Evolutionary conservation across 1,140 invertebrate species (phyloP).

Genomic region (Dinothrombium tinctorium): DNA sequence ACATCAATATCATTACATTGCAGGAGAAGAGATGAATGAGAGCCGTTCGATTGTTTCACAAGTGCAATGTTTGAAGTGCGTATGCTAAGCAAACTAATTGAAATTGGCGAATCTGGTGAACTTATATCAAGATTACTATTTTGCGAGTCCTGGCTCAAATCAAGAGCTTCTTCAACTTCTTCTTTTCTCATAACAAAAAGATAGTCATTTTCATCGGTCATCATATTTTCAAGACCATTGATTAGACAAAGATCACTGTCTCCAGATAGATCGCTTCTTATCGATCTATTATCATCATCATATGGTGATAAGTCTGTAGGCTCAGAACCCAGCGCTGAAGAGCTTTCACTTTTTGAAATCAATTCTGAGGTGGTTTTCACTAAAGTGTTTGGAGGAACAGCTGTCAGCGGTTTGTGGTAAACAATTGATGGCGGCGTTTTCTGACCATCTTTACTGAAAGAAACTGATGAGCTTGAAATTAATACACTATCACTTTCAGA

Average conservation of each 20-base stretch:
- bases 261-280: constrained; percentile 5
- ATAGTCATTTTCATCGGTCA: background rate
- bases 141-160: background rate
- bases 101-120: background rate
- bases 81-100: background rate
- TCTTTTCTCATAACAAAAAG: background rate
- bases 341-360: background rate
- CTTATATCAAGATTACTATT: background rate
- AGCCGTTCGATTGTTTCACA: background rate
- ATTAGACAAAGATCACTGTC: background rate
- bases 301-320: background rate
- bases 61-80: background rate
- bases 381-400: background rate
- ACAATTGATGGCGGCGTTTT: background rate
- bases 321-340: background rate
- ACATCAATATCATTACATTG: background rate
- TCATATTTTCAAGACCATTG: background rate
- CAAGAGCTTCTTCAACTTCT: constrained; percentile 1
- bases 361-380: background rate
- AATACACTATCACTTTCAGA: too few species aligned
- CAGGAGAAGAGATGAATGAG: background rate
- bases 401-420: background rate
- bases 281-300: constrained; percentile 6
- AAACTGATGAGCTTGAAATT: background rate
- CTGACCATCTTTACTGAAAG: background rate